Evolutionary conservation across 30 jellyfish, hydroid and myxozoan genomes (phyloP), one percentile per base, ranked within the genome.

Genomic region (Hydractinia echinata): DNA sequence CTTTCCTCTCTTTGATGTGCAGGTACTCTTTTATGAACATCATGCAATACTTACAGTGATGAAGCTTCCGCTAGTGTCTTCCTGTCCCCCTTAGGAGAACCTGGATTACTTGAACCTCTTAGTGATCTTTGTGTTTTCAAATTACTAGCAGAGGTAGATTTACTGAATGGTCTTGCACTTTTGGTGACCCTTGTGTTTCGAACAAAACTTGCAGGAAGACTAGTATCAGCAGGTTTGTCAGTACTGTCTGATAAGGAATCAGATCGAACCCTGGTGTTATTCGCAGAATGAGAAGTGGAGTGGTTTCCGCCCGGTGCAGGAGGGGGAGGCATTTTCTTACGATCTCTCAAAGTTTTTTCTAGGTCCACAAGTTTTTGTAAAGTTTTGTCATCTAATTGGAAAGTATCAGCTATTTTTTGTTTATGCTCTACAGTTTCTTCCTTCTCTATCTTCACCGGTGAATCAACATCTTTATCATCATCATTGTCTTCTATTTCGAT

Each of bases 261-360:
- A 54, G 97, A 84, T 30, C 97, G 90, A 9, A 87, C 95, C 79
- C 66, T 72, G 39, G 62, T 21, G 39, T 64, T 64, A 1, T 2
- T 64, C 15, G 67, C 81, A 58, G 16, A 18, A 39, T 89, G 72
- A 83, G 85, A 76, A 19, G 91, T 44, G 67, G 60, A 5, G 54
- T 89, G 89, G 19, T 87, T 82, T 13, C 21, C 58, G n/a, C 83
- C 61, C 4, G 95, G 77, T 66, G 69, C 49, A 51, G 92, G 50
- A 54, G 97, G 97, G 1, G 97, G 97, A 53, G 97, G 97, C 97
- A 86, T 85, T n/a, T 69, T 85, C 61, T 86, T 87, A 30, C 76
- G 21, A 72, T 92, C 96, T 79, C 82, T 90, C 49, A 90, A 67
- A 10, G 97, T 78, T 61, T 85, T 85, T 69, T 90, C 97, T 53